Base-by-base conservation (phyloP, 2,113 vertebrate genomes). In the Agapornis roseicollis region DNA sequence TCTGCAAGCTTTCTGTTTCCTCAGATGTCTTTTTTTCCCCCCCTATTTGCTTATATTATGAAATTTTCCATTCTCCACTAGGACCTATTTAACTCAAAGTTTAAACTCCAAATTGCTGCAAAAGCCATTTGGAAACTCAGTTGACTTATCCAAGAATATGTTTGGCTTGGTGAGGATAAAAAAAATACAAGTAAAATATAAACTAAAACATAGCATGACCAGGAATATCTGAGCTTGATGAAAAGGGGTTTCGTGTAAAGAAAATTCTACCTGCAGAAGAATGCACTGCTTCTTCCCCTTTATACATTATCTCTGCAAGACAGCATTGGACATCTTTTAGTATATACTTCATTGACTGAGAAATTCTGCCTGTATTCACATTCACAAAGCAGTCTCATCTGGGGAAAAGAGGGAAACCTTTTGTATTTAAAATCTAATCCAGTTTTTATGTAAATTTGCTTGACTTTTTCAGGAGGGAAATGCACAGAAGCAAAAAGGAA, bases 111-210 rank as follows among this genome's bases (percentile, higher is more conserved):
- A 12, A 39, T 90, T 70, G 22, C 88, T 96, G 64, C 31, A 94
- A 80, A 86, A 96, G 42, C 47, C 65, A 90, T 64, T 97, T 93
- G 39, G 41, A 91, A 92, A 79, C 52, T 89, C 44, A 68, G 35
- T 31, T 68, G 39, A 52, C 61, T 87, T 95, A 50, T 52, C 61
- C 61, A 82, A 79, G 53, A 82, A 80, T 35, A 81, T 89, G 22
- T 72, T 92, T 84, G 61, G 55, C 69, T 93, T 87, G 17, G 7
- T 65, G 70, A 31, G 68, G 52, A 47, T 71, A 29, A 84, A 84
- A 78, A 44, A 94, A 97, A 92, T 69, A n/a, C 52, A 90, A 88
- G 53, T 89, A 28, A 91, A 94, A 77, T 70, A 63, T 33, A 70
- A 76, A 89, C 9, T 85, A n/a, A 90, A 83, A 22, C 18, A 60